These are phyloP conservation scores for Ataeniobius toweri DNA, from an alignment of 2,797 vertebrate genomes.

Conservation along the genomic window DNA sequence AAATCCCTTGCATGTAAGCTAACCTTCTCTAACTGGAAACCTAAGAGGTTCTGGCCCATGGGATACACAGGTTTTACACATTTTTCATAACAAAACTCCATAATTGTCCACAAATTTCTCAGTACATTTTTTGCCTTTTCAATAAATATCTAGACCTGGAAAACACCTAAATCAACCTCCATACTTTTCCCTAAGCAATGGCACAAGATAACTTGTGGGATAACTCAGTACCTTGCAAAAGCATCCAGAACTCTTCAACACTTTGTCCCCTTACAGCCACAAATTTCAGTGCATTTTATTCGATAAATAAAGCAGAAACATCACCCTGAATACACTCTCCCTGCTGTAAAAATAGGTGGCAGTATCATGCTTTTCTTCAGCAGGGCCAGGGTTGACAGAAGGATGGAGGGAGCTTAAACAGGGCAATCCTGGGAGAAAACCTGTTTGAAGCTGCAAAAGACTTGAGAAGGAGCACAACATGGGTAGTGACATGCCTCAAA, in stretches of 20 bases:
- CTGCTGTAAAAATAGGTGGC: neutral
- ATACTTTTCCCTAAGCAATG: too few relatives aligned
- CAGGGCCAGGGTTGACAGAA: too few relatives aligned
- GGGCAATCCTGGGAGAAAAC: neutral
- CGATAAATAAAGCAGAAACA: neutral
- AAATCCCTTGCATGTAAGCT: too few relatives aligned
- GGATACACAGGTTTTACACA: neutral
- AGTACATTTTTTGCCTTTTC: too few relatives aligned
- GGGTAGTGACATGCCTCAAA: too few relatives aligned
- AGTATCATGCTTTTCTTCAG: neutral
- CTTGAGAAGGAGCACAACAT: neutral
- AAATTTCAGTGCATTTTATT: neutral
- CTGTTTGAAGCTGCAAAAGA: neutral
- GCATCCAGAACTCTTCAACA: neutral
- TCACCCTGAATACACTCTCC: neutral
- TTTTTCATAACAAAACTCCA: neutral
- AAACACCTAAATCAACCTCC: too few relatives aligned
- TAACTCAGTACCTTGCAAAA: neutral
- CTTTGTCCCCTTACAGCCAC: neutral
- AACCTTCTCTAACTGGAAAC: too few relatives aligned
- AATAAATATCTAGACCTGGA: too few relatives aligned
- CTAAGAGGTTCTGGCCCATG: too few relatives aligned
- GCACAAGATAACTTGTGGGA: neutral
- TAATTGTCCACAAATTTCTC: too few relatives aligned
- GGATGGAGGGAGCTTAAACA: too few relatives aligned